Percentiles rank a stretch among this genome's conserved stretches.
phyloP scores from a whole-genome alignment of 2,113 vertebrate species.

The Hydrolagus affinis region DNA sequence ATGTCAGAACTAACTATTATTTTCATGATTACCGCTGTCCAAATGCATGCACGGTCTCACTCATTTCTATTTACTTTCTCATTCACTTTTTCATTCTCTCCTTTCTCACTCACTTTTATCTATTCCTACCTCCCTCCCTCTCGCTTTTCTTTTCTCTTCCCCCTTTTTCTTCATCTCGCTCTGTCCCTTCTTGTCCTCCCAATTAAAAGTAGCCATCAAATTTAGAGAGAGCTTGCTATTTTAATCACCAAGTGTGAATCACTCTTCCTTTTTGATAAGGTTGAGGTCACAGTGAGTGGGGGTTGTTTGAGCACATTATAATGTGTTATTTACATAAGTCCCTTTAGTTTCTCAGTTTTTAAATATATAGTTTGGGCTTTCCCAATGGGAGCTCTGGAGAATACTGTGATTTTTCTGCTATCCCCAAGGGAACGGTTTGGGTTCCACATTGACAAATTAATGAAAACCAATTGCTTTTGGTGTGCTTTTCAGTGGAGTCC shows the following conservation, averaged over 20 bases:
- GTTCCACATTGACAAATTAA: background rate
- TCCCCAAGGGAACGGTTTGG: background rate
- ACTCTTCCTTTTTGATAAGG: background rate
- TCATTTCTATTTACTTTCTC: no score
- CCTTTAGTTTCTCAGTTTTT: background rate
- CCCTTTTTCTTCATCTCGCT: no score
- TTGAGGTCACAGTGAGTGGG: background rate
- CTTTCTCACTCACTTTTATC: no score
- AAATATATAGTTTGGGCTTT: background rate
- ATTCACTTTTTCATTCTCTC: no score
- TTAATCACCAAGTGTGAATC: background rate
- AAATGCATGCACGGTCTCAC: background rate
- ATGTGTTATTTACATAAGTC: background rate
- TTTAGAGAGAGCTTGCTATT: no score
- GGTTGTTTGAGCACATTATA: background rate
- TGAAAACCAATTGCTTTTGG: background rate
- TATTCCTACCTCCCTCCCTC: no score
- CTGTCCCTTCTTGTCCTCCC: no score
- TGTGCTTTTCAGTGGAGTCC: no score
- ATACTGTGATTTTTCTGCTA: background rate
- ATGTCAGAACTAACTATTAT: no score
- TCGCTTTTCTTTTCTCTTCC: no score
- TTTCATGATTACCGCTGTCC: background rate
- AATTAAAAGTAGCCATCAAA: no score
- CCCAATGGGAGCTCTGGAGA: background rate